Percentiles rank a stretch among this genome's conserved stretches.
phyloP scores from a whole-genome alignment of 2,797 vertebrate genomes.

The Glyptemys insculpta region DNA sequence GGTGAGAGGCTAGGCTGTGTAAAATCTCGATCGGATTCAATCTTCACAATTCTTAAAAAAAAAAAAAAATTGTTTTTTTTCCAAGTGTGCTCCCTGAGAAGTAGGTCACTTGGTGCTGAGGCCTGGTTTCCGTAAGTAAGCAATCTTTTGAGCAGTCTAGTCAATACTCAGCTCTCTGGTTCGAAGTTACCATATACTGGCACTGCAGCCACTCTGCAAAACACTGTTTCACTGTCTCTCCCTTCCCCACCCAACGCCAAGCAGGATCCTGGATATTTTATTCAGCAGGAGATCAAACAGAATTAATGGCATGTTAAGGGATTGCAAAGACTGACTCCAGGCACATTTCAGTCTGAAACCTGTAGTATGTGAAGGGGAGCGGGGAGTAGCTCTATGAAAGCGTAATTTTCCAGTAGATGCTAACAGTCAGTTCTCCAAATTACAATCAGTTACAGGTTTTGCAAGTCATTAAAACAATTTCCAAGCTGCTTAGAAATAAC shows the following conservation, averaged over 20 bases:
- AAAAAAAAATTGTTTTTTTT: too few relatives aligned
- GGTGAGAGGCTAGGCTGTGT: slow-evolving; percentile 4
- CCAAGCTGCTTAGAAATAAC: neutral
- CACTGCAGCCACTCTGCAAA: neutral
- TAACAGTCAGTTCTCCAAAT: neutral
- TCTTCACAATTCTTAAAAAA: slow-evolving; percentile 52
- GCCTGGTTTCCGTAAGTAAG: slow-evolving; percentile 17
- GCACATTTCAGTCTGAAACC: neutral
- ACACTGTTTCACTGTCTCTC: neutral
- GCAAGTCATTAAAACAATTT: neutral
- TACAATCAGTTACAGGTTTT: neutral
- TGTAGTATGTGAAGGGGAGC: neutral
- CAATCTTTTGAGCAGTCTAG: neutral
- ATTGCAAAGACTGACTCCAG: neutral
- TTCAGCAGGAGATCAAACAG: neutral
- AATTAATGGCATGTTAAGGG: neutral
- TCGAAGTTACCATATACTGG: neutral
- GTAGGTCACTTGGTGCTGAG: slow-evolving; percentile 32
- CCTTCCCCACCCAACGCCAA: neutral
- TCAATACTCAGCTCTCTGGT: neutral
- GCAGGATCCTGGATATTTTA: neutral
- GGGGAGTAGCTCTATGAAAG: neutral
- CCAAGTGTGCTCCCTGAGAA: slow-evolving; percentile 28
- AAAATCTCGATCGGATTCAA: neutral
- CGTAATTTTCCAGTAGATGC: neutral